Evolutionary conservation across 1,140 invertebrate genomes (phyloP).

Genomic region (Sitophilus oryzae): DNA sequence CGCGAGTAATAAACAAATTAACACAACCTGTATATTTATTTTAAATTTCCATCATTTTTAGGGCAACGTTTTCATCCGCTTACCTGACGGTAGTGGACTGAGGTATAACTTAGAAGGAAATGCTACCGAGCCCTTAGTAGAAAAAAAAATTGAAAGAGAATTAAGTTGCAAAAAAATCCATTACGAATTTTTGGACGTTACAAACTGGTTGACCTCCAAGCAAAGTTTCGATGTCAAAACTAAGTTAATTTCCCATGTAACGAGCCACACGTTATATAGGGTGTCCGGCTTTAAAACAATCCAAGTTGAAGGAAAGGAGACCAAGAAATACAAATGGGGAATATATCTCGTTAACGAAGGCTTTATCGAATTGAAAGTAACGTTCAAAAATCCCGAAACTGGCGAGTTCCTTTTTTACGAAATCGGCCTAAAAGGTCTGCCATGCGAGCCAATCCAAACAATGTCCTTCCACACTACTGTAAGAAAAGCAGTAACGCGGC

Average conservation of each 20-base stretch:
- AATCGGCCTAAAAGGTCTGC: conserved; percentile 23
- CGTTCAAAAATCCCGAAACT: conserved; percentile 28
- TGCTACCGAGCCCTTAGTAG: conserved; percentile 17
- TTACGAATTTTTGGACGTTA: conserved; percentile 17
- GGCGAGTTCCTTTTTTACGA: conserved; percentile 31
- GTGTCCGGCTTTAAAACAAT: conserved; percentile 22
- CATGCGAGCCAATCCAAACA: conserved; percentile 18
- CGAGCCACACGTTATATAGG: conserved; percentile 27
- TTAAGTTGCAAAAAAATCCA: conserved; percentile 27
- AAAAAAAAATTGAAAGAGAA: conserved; percentile 23
- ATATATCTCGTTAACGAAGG: conserved; percentile 31
- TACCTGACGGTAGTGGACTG: conserved; percentile 23
- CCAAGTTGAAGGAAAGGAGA: conserved; percentile 21
- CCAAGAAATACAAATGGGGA: conserved; percentile 29
- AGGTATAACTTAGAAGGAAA: conserved; percentile 27
- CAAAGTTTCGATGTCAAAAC: conserved; percentile 31
- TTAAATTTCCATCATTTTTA: conserved; percentile 19
- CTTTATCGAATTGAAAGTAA: conserved; percentile 27
- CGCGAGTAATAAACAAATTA: too few species aligned
- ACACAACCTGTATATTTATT: too few species aligned
- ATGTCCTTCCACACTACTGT: conserved; percentile 24
- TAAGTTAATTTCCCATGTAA: conserved; percentile 13
- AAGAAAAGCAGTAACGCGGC: conserved; percentile 15
- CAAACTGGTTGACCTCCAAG: conserved; percentile 30
- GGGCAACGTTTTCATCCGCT: conserved; percentile 21